Evolutionary conservation across 2,888 invertebrate species (phyloP), one percentile per base, ranked within the genome.

Genomic region (Elegia similella): DNA sequence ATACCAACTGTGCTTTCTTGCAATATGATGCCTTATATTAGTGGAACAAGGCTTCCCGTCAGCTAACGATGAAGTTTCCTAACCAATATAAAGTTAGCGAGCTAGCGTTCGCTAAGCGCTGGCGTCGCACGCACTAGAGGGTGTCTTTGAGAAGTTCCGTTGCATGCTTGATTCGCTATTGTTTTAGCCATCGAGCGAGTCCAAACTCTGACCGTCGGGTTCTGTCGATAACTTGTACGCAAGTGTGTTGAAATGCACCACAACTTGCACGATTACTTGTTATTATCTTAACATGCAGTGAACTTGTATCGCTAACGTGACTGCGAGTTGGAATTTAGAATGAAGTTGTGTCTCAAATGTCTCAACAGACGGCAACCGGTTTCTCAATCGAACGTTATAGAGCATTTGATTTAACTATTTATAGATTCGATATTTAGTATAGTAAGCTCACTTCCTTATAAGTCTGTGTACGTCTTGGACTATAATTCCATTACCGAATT

Each of bases 91-190:
- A 87, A 89, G 88, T 89, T 88, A 70, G 73, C 64, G 75, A 78
- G 80, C 75, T 69, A 68, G 72, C 77, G 75, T 80, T 86, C 82
- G 73, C 85, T 83, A 80, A 87, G 82, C 85, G 82, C 80, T 78
- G 78, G 82, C 85, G 82, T 81, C 78, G 78, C 86, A 88, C 89
- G 87, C 88, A 88, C 85, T 77, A 81, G 84, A 82, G 82, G 83
- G 82, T 86, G 84, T 88, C 85, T 87, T 86, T 81, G 86, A 78
- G 76, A 76, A 88, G 87, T 89, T 90, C 84, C 83, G 82, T 80
- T 86, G 88, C 88, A 90, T 88, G 86, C 84, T 88, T 86, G 86
- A 89, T 89, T 87, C 82, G 82, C 84, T 84, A 88, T 88, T 89
- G 87, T 89, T 87, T 86, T 80, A 86, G 81, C 75, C 71, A 75